Evolutionary conservation across 1,140 invertebrate species (phyloP).

Genomic region (Akabosia matsudoensis): DNA sequence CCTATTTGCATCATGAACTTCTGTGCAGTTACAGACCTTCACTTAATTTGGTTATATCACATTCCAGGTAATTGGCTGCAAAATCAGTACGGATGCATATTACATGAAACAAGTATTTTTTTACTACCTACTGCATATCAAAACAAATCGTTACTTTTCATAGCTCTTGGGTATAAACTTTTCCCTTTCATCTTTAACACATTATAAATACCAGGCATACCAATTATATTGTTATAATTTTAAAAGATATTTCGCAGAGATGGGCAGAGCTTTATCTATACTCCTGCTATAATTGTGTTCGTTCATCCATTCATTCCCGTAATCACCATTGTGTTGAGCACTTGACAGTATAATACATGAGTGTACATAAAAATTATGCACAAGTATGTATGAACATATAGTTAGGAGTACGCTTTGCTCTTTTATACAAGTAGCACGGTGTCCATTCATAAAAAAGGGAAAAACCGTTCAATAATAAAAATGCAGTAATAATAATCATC

Average conservation of each 20-base stretch:
- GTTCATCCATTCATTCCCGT: background rate
- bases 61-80: background rate
- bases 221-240: background rate
- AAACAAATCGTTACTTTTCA: background rate
- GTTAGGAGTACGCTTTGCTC: no score
- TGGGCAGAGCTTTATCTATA: no score
- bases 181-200: slow-evolving; percentile 12
- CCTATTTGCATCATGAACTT: background rate
- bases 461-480: slow-evolving; percentile 19
- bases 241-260: background rate
- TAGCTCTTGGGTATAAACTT: background rate
- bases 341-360: background rate
- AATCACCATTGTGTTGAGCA: no score
- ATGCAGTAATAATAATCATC: slow-evolving; percentile 15
- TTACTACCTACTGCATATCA: background rate
- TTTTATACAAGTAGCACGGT: background rate
- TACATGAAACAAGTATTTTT: no score
- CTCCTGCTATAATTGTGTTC: background rate
- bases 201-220: background rate
- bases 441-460: slow-evolving; percentile 11
- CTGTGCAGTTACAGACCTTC: no score
- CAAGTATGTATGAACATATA: background rate
- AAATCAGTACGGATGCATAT: background rate
- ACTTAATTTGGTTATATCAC: background rate
- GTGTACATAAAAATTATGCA: background rate